Evolutionary conservation across 2,888 invertebrate species (phyloP), one percentile per base, ranked within the genome.

Genomic region (Dendrolimus pini): DNA sequence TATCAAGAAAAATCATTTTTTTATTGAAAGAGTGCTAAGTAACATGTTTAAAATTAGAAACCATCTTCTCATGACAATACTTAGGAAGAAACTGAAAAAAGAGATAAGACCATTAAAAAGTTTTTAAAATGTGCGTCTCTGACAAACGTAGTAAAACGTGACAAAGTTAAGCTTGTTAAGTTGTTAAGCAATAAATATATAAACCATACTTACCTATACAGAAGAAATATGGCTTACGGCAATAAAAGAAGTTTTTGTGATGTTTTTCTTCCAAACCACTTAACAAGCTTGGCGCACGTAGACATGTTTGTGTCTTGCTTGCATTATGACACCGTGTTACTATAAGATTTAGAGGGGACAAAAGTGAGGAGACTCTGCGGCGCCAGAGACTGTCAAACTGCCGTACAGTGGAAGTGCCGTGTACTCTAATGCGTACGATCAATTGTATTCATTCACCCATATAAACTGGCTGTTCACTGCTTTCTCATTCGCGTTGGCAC

Each of bases 211-310:
- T 75, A 78, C 77, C 74, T 77, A 77, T 75, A 74, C 73, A 74
- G 71, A 74, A 76, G 68, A 72, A 76, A 80, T 81, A 83, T 78
- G 83, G 84, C 84, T 79, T 82, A 82, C 80, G 79, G 83, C 82
- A 84, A 86, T 89, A 89, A 89, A 89, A 84, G 9, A 90, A 89
- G 81, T 89, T 90, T 89, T 83, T 79, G 83, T 83, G 89, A 89
- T 90, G 89, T 89, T 90, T 89, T 90, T 89, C 89, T 90, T 90
- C 89, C 89, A 85, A 89, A 89, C 90, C 89, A 90, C 90, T 90
- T 90, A 90, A 87, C 89, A 86, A 85, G 87, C 82, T 89, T 89
- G 89, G 89, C 89, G 89, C 86, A 87, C 82, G 87, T 82, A 87
- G 87, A 85, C 83, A 86, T 89, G 89, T 89, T 89, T 90, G 90